Percentiles rank a stretch among this genome's conserved stretches.
Conservation (phyloP, 2,113 vertebrate genomes). For the Zosterops japonicus region DNA sequence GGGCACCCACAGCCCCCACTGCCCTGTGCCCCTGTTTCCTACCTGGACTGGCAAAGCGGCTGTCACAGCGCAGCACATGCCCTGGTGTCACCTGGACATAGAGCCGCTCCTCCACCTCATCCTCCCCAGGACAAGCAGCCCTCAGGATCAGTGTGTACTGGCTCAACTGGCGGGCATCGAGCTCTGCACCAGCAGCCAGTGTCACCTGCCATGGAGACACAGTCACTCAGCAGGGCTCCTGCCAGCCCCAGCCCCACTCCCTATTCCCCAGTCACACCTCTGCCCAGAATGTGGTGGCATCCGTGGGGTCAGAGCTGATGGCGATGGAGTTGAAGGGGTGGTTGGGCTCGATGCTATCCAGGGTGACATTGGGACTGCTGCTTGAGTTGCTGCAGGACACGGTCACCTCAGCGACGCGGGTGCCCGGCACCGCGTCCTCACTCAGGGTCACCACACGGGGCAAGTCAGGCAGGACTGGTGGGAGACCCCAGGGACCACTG, state of each 20-base stretch:
- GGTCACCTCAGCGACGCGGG: background rate
- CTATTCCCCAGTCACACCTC: background rate
- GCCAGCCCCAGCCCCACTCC: fast-evolving
- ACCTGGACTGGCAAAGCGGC: conserved; percentile 61
- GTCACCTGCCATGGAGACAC: conserved; percentile 50
- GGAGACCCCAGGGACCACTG: background rate
- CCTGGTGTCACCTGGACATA: conserved; percentile 34
- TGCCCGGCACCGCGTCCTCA: conserved; percentile 14
- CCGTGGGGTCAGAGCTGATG: fast-evolving
- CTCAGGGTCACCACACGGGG: conserved; percentile 47
- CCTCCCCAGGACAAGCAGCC: background rate
- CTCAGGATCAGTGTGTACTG: conserved; percentile 61
- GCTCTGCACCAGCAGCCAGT: conserved; percentile 47
- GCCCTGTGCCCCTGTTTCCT: background rate
- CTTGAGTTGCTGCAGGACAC: conserved; percentile 52
- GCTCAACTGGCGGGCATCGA: conserved; percentile 59
- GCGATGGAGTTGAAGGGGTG: conserved; percentile 33
- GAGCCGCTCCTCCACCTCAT: background rate
- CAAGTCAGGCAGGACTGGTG: conserved; percentile 32
- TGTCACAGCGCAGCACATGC: background rate
- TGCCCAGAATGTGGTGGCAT: background rate
- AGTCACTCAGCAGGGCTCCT: fast-evolving
- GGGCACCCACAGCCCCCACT: background rate
- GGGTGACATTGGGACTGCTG: conserved; percentile 11
- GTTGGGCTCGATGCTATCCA: fast-evolving